Evolutionary conservation across 1,140 invertebrate genomes (phyloP).

Genomic region (Rhagoletis pomonella): DNA sequence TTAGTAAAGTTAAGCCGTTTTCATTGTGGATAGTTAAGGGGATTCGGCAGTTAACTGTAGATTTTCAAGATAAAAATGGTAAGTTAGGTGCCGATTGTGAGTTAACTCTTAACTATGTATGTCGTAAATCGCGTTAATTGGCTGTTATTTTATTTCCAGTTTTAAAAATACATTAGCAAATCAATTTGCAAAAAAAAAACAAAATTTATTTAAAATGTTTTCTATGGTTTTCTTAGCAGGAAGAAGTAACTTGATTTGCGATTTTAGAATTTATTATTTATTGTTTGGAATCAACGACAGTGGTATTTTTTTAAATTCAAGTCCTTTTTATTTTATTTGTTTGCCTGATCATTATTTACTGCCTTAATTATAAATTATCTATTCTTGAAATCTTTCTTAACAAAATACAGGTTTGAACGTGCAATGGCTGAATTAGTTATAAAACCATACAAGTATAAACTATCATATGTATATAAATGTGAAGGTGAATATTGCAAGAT

Average conservation of each 20-base stretch:
- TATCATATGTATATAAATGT: background rate
- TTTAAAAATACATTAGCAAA: too few relatives aligned
- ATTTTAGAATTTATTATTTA: too few relatives aligned
- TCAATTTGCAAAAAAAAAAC: background rate
- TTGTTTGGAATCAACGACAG: too few relatives aligned
- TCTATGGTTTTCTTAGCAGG: too few relatives aligned
- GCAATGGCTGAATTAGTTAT: slow-evolving; percentile 37
- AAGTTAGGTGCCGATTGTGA: too few relatives aligned
- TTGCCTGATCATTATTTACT: background rate
- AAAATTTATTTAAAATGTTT: background rate
- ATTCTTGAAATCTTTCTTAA: background rate
- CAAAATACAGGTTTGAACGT: slow-evolving; percentile 36
- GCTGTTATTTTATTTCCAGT: slow-evolving; percentile 18
- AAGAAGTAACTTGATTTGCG: too few relatives aligned
- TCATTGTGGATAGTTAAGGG: too few relatives aligned
- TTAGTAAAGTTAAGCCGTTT: slow-evolving; percentile 15
- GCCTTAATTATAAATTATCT: background rate
- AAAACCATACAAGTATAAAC: background rate
- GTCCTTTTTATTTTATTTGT: background rate
- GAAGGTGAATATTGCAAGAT: background rate
- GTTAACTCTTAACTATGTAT: too few relatives aligned
- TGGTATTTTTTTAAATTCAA: background rate
- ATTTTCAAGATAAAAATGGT: too few relatives aligned
- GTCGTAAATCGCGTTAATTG: background rate
- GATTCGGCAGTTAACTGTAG: too few relatives aligned